phyloP scores from a whole-genome alignment of 2,113 vertebrate genomes.

The Grallaria varia region DNA sequence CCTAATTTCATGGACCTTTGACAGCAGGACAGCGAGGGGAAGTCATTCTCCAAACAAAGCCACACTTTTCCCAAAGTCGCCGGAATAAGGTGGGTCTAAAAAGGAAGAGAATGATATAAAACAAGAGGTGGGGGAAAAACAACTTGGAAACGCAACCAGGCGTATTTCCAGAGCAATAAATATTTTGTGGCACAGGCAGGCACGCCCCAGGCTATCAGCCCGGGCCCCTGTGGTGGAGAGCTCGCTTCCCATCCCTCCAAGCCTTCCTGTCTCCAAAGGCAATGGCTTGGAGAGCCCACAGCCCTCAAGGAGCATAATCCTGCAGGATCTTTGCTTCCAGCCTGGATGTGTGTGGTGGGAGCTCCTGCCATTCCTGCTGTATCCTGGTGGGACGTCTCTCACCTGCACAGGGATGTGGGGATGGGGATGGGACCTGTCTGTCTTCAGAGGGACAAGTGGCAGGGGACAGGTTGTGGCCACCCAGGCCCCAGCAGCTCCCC shows the following conservation, averaged over 20 bases:
- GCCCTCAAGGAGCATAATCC: neutral
- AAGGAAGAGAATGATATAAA: neutral
- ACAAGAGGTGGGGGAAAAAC: fast-evolving
- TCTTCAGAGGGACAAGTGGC: neutral
- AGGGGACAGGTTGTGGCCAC: neutral
- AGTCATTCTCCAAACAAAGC: neutral
- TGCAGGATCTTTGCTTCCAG: neutral
- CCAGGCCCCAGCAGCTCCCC: neutral
- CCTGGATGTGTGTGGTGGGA: neutral
- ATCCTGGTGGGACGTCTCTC: neutral
- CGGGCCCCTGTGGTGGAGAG: neutral
- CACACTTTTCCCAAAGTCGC: neutral
- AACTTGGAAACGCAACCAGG: neutral
- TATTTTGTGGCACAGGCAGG: neutral
- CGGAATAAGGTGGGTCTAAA: neutral
- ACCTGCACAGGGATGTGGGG: neutral
- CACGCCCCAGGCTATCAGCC: neutral
- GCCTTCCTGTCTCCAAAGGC: neutral
- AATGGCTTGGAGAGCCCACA: neutral
- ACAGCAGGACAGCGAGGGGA: neutral
- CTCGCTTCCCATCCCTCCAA: neutral
- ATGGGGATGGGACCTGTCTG: neutral
- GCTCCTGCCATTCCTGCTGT: neutral
- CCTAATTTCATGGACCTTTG: neutral
- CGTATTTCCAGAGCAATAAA: neutral